Evolutionary conservation across 2,797 vertebrate species (phyloP), one percentile per base, ranked within the genome.

Genomic region (Spheniscus humboldti): DNA sequence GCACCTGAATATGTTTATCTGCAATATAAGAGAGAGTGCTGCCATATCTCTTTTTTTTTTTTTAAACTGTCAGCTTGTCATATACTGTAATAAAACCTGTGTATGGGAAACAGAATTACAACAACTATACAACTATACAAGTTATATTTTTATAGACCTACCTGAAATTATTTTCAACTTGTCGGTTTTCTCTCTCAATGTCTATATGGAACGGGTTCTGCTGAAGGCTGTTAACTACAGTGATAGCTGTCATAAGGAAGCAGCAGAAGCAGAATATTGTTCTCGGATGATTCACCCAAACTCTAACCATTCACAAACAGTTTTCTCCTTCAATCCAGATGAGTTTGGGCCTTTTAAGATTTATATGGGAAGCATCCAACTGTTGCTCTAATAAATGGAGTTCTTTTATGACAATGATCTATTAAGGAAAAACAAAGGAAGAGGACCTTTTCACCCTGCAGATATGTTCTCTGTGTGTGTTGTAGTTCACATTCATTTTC

Each of bases 101-200:
- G 8, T 33, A 20, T 43, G 20, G 37, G 66, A 85, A 81, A 78
- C 35, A 33, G n/a, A 69, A 43, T 47, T 31, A 14, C n/a, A 60
- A 23, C n/a, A 62, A 2, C 33, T 64, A 15, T 25, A 15, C 28
- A 35, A 35, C 35, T 35, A 35, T 35, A 35, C 35, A 71, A 72
- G 22, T 53, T 88, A 5, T 30, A 24, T 67, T 80, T 80, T 91
- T 57, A n/a, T n/a, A 75, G 56, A 37, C 8, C 4, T 59, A 25
- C 6, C 6, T 45, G 45, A 64, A 59, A 78, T 83, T 76, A 37
- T 19, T 86, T 86, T 81, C 19, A 57, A 4, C 27, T 82, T 66
- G 17, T 7, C 2, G 0, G 7, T 76, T 93, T 92, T 73, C 24
- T 16, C 18, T 86, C 27, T 71, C 1, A 0, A 47, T 13, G 6